Evolutionary conservation across 2,888 invertebrate species (phyloP), one percentile per base, ranked within the genome.

Genomic region (Argynnis bischoffii): DNA sequence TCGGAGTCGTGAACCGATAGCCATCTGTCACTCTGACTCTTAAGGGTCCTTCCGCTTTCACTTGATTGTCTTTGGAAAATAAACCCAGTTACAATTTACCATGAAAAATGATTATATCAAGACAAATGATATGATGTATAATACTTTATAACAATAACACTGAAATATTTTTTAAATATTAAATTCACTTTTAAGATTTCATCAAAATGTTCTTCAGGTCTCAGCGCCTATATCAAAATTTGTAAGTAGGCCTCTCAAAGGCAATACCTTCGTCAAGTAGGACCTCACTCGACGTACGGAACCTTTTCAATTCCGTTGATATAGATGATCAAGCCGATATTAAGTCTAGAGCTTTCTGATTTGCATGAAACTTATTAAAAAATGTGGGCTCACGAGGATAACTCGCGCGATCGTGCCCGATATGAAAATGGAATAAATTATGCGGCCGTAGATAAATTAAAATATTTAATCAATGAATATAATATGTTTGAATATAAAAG

Each of bases 291-390:
- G 87, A 89, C 87, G 81, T 84, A 77, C 78, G 79, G 80, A 78
- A 80, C 85, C 86, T 88, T 89, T 89, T 88, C 88, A 87, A 88
- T 89, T 87, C 84, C 81, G 86, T 83, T 82, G 70, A 69, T 81
- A 81, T 77, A 81, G 79, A 77, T 83, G 84, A 87, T 88, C 86
- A 84, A 77, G 80, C 79, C 84, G 83, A 88, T 88, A 90, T 88
- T 87, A 85, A 88, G 82, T 84, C 82, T 78, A 84, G 82, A 77
- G 79, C 78, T 75, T 82, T 79, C 79, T 79, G 82, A 89, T 92
- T 92, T 90, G 87, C 90, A 92, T 92, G 81, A 86, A 88, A 88
- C 83, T 90, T 90, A 91, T 91, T 90, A 89, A 89, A 87, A 73
- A 89, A 85, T 83, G 79, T 79, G 79, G 82, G 79, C 78, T 77